These are phyloP conservation scores for Orchesellides sinensis DNA, from an alignment of 2,888 invertebrate species.

Conservation along the genomic window DNA sequence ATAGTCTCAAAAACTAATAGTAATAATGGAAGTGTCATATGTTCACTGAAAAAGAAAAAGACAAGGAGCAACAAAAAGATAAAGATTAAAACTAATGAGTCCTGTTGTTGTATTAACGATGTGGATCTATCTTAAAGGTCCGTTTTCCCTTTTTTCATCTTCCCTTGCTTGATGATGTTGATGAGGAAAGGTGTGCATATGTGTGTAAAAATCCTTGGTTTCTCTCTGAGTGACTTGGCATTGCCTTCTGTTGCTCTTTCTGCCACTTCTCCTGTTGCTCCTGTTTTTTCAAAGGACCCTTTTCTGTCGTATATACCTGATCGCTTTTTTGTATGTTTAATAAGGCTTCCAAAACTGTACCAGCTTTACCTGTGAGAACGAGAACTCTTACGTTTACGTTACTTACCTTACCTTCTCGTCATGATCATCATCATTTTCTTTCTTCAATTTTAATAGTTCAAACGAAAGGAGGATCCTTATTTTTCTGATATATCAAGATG, in stretches of 20 bases:
- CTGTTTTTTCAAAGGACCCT: constrained; percentile 7
- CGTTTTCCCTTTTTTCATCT: neutral
- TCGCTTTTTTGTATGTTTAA: constrained; percentile 24
- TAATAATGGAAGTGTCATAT: constrained; percentile 61
- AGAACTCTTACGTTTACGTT: neutral
- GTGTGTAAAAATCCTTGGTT: too few relatives aligned
- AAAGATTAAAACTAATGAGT: constrained; percentile 69
- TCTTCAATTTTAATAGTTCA: constrained; percentile 52
- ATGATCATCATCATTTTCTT: constrained; percentile 21
- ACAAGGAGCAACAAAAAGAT: constrained; percentile 44
- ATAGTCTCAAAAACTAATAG: neutral
- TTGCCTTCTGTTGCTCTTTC: constrained; percentile 15
- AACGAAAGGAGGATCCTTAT: constrained; percentile 44
- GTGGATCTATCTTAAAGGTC: constrained; percentile 1
- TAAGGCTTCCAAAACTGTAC: too few relatives aligned
- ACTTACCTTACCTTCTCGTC: constrained; percentile 27
- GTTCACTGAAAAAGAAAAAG: constrained; percentile 51
- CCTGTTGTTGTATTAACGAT: constrained; percentile 60
- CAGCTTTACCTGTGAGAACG: constrained; percentile 41
- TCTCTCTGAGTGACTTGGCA: too few relatives aligned
- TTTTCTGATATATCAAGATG: too few relatives aligned
- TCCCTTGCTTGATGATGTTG: neutral
- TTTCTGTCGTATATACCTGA: constrained; percentile 21
- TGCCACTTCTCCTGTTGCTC: neutral
- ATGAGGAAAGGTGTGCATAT: constrained; percentile 21